Evolutionary conservation across 2,888 invertebrate genomes (phyloP).

Genomic region (Hermodice carunculata): DNA sequence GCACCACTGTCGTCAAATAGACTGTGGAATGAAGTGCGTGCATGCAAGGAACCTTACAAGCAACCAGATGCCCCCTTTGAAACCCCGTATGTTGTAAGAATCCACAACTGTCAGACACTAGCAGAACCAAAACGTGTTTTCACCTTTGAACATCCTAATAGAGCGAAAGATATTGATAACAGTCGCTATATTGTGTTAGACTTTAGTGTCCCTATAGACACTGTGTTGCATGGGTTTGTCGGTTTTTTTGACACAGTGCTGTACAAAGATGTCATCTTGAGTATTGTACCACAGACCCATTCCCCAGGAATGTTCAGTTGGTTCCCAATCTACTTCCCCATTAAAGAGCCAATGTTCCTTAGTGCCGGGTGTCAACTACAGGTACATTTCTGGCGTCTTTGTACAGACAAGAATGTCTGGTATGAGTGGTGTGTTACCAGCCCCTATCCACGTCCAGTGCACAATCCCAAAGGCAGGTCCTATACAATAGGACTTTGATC

Average conservation of each 20-base stretch:
- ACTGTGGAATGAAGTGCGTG: slow-evolving; percentile 72
- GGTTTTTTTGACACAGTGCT: slow-evolving; percentile 94
- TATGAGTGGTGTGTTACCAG: slow-evolving; percentile 90
- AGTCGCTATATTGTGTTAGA: slow-evolving; percentile 78
- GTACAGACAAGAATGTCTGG: slow-evolving; percentile 88
- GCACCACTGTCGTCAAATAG: slow-evolving; percentile 93
- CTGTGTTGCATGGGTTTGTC: slow-evolving; percentile 92
- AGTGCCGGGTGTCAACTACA: slow-evolving; percentile 80
- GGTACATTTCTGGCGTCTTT: slow-evolving; percentile 89
- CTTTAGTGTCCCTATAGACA: slow-evolving; percentile 81
- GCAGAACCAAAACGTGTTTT: slow-evolving; percentile 83
- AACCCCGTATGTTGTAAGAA: slow-evolving; percentile 92
- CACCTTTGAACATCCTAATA: slow-evolving; percentile 92
- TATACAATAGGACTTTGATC: slow-evolving; percentile 78
- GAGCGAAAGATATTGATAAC: slow-evolving; percentile 76
- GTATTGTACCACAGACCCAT: slow-evolving; percentile 90
- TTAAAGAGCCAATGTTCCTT: slow-evolving; percentile 80
- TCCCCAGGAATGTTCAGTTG: slow-evolving; percentile 96
- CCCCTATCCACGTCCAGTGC: slow-evolving; percentile 75
- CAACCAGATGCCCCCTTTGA: slow-evolving; percentile 74
- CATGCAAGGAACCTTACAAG: slow-evolving; percentile 35
- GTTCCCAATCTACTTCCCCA: slow-evolving; percentile 97
- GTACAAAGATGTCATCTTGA: slow-evolving; percentile 86
- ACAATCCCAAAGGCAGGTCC: slow-evolving; percentile 82
- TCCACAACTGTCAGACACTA: slow-evolving; percentile 87